Conservation (phyloP, 2,797 vertebrate species). For the Alcedo quadribrachys region DNA sequence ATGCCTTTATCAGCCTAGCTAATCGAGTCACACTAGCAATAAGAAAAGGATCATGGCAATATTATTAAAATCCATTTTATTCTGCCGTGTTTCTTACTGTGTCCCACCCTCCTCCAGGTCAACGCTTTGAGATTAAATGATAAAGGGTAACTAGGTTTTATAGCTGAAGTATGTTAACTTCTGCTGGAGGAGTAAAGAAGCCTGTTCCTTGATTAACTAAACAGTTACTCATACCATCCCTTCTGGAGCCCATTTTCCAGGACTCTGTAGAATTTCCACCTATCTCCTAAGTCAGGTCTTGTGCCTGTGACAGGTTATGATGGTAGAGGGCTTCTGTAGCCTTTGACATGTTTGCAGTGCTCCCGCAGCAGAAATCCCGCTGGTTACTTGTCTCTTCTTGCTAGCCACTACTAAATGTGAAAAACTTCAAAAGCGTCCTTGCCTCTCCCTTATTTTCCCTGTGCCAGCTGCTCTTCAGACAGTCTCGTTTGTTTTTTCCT, state of each 20-base stretch:
- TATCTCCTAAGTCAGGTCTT: neutral
- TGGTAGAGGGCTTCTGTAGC: neutral
- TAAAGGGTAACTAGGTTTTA: neutral
- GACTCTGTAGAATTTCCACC: neutral
- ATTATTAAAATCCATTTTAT: conserved; percentile 18
- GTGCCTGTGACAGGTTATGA: neutral
- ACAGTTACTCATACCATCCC: neutral
- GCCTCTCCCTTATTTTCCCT: neutral
- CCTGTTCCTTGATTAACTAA: neutral
- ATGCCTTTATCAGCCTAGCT: neutral
- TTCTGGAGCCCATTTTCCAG: neutral
- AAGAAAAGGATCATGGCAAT: neutral
- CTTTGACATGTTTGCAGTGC: rapidly evolving
- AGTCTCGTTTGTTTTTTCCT: neutral
- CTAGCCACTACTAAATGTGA: neutral
- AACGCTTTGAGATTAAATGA: neutral
- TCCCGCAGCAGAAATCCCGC: neutral
- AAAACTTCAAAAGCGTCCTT: neutral
- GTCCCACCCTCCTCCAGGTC: neutral
- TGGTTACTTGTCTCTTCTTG: neutral
- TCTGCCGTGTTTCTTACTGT: neutral
- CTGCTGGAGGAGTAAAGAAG: neutral
- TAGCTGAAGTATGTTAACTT: neutral
- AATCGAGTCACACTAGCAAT: neutral
- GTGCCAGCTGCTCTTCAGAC: neutral